A percentile compares a stretch with the other conserved stretches of the same genome.
These are phyloP conservation scores for Cheilosia impressa DNA, from an alignment of 2,888 invertebrate species.

Conservation along the genomic window DNA sequence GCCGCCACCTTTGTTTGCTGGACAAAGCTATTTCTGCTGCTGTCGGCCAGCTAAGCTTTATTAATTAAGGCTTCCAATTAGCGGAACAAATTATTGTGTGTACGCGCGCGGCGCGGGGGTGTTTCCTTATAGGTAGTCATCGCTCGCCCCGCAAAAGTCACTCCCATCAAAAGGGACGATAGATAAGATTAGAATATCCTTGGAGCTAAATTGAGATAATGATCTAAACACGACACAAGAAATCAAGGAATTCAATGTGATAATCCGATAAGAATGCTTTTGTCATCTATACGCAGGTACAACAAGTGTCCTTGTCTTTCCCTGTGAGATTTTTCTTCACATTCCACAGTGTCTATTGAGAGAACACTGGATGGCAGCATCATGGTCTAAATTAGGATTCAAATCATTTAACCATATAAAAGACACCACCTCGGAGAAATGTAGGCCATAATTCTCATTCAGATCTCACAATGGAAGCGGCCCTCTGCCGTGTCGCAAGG, in stretches of 20 bases:
- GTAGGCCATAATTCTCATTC: conserved; percentile 68
- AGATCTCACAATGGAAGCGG: conserved; percentile 48
- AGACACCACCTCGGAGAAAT: conserved; percentile 53
- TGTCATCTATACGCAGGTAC: conserved; percentile 39
- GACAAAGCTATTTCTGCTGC: conserved; percentile 26
- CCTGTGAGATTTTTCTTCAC: conserved; percentile 38
- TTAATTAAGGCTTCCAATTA: conserved; percentile 67
- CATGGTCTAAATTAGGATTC: conserved; percentile 64
- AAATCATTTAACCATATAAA: conserved; percentile 53
- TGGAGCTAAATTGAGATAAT: conserved; percentile 46
- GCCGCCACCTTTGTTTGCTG: conserved; percentile 42
- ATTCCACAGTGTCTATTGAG: conserved; percentile 49
- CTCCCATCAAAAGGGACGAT: conserved; percentile 7
- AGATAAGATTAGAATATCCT: conserved; percentile 46
- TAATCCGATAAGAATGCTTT: conserved; percentile 57
- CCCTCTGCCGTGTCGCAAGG: conserved; percentile 5
- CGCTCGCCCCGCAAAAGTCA: conserved; percentile 24
- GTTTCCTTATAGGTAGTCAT: conserved; percentile 9
- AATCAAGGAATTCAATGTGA: conserved; percentile 57
- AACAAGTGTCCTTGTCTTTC: conserved; percentile 56
- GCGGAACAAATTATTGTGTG: conserved; percentile 49
- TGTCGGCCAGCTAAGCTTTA: conserved; percentile 47
- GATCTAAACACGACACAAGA: conserved; percentile 55
- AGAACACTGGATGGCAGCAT: conserved; percentile 28
- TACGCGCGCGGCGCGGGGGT: background rate